phyloP scores from a whole-genome alignment of 2,797 vertebrate genomes.

The Columba guinea region DNA sequence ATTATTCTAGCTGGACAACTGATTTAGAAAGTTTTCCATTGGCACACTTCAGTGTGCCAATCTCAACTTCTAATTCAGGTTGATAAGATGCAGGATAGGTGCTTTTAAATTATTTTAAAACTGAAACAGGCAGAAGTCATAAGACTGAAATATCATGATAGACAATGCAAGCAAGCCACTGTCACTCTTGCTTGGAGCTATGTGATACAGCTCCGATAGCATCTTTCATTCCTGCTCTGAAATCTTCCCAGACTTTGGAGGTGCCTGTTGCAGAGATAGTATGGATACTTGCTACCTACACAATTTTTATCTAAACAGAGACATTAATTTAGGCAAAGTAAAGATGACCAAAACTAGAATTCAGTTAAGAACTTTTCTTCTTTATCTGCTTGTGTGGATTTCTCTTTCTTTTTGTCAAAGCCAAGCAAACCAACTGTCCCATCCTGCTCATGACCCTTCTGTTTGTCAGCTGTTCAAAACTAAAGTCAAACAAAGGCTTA shows the following conservation, averaged over 20 bases:
- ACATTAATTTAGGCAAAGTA: not conserved
- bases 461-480: not conserved
- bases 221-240: not conserved
- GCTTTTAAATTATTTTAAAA: not conserved
- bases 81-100: not conserved
- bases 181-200: not conserved
- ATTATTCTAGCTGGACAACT: not conserved
- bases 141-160: not conserved
- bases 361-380: not conserved
- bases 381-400: not conserved
- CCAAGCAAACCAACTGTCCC: not conserved
- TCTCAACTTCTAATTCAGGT: not conserved
- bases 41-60: not conserved
- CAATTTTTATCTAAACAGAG: not conserved
- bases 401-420: not conserved
- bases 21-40: not conserved
- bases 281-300: not conserved
- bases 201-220: not conserved
- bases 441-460: too few species aligned
- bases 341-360: not conserved
- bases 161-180: not conserved
- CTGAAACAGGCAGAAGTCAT: not conserved
- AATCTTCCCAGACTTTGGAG: not conserved
- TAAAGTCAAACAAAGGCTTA: not conserved
- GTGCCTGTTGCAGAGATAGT: not conserved